These are phyloP conservation scores for Platerodrilus igneus DNA, from an alignment of 2,888 invertebrate genomes.

Conservation along the genomic window DNA sequence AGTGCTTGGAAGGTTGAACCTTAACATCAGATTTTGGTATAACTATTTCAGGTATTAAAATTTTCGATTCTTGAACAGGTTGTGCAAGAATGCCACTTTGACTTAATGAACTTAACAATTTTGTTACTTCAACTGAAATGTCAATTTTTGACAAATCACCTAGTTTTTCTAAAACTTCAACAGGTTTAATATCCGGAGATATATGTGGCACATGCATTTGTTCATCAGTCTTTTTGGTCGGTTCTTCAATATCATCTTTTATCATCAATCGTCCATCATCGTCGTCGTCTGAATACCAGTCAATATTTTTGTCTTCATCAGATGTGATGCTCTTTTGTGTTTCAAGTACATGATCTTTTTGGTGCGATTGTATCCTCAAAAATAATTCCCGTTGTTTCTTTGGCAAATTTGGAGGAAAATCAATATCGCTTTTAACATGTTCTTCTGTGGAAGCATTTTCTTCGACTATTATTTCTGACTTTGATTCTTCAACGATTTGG, in stretches of 20 bases:
- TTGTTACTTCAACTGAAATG: slow-evolving; percentile 68
- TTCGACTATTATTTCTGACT: too few relatives aligned
- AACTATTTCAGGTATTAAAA: slow-evolving; percentile 25
- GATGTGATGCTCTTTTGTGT: slow-evolving; percentile 31
- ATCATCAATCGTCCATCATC: slow-evolving; percentile 50
- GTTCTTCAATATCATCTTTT: slow-evolving; percentile 44
- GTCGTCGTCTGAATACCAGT: slow-evolving; percentile 76
- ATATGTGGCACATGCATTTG: not conserved
- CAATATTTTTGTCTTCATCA: slow-evolving; percentile 35
- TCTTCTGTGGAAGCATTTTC: too few relatives aligned
- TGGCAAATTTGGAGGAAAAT: slow-evolving; percentile 55
- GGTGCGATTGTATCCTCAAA: slow-evolving; percentile 62
- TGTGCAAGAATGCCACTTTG: slow-evolving; percentile 19
- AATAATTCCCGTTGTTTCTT: slow-evolving; percentile 63
- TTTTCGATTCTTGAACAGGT: slow-evolving; percentile 10
- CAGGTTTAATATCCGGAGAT: slow-evolving; percentile 47
- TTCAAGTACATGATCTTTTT: slow-evolving; percentile 50
- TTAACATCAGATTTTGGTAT: slow-evolving; percentile 13
- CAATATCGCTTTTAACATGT: slow-evolving; percentile 22
- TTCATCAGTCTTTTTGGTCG: slow-evolving; percentile 33
- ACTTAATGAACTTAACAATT: slow-evolving; percentile 58
- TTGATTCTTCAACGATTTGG: slow-evolving; percentile 16
- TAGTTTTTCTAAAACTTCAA: slow-evolving; percentile 58
- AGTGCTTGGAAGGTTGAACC: slow-evolving; percentile 18
- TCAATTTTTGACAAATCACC: slow-evolving; percentile 70